phyloP scores from a whole-genome alignment of 1,140 invertebrate species.

The Sycobia sp. region DNA sequence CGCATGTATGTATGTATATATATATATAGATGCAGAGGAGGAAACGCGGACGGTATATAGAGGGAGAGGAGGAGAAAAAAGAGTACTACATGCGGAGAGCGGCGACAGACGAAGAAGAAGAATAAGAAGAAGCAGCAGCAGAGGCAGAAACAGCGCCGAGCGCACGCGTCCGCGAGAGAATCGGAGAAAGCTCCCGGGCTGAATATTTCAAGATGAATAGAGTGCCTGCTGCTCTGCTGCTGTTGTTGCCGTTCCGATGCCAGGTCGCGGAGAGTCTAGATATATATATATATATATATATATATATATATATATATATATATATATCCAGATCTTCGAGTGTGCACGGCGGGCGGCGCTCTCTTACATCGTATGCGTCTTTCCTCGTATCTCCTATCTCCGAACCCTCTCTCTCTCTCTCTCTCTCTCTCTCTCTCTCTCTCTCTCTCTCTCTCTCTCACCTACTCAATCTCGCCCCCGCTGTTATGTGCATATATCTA shows the following conservation, averaged over 20 bases:
- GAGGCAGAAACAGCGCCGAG: conserved; percentile 1
- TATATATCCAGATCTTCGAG: no score
- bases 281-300: no score
- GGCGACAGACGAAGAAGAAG: not conserved
- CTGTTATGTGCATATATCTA: no score
- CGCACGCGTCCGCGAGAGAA: conserved; percentile 1
- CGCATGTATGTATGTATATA: no score
- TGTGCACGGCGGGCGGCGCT: not conserved
- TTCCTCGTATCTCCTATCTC: not conserved
- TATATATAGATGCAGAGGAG: no score
- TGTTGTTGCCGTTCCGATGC: not conserved
- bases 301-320: not conserved
- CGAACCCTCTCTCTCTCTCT: no score
- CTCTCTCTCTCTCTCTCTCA: no score
- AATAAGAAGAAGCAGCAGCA: not conserved
- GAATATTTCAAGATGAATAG: conserved; percentile 34
- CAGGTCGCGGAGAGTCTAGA: no score
- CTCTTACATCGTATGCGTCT: no score
- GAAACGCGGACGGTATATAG: not conserved
- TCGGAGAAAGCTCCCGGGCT: conserved; percentile 27
- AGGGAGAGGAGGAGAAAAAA: no score
- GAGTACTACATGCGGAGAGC: not conserved
- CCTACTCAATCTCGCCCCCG: no score
- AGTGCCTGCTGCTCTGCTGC: conserved; percentile 21
- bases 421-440: not conserved